Evolutionary conservation across 2,888 invertebrate species (phyloP).

Genomic region (Andrena praecox): DNA sequence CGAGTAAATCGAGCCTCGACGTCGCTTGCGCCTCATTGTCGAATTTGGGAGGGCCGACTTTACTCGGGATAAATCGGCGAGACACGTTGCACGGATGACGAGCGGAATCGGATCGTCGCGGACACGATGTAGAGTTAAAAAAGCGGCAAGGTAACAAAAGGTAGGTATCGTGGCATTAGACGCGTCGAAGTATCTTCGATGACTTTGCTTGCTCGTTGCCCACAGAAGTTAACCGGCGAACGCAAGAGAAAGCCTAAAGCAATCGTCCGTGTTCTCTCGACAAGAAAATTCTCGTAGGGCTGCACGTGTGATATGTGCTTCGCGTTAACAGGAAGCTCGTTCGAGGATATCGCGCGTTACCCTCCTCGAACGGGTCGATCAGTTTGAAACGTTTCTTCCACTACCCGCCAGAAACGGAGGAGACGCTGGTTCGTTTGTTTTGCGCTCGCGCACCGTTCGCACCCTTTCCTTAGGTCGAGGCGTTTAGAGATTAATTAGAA

Average conservation of each 20-base stretch:
- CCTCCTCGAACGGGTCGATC: conserved; percentile 27
- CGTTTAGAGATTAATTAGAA: conserved; percentile 48
- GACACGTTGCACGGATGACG: neutral
- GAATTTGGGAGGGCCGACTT: conserved; percentile 4
- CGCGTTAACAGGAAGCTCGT: conserved; percentile 41
- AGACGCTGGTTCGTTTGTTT: conserved; percentile 50
- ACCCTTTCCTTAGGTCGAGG: conserved; percentile 60
- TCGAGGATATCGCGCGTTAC: conserved; percentile 50
- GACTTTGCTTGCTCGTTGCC: conserved; percentile 47
- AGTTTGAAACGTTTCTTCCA: conserved; percentile 19
- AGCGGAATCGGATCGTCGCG: conserved; percentile 1
- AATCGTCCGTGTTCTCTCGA: conserved; percentile 52
- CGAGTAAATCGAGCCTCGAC: conserved; percentile 19
- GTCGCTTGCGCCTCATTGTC: conserved; percentile 19
- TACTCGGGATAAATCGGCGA: conserved; percentile 17
- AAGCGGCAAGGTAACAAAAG: conserved; percentile 23
- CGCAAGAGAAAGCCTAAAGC: conserved; percentile 35
- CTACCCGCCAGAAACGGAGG: neutral
- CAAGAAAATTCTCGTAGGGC: conserved; percentile 58
- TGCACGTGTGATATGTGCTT: conserved; percentile 65
- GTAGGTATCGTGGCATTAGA: conserved; percentile 51
- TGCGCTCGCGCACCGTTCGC: conserved; percentile 62
- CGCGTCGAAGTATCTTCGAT: conserved; percentile 22
- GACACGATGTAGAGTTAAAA: conserved; percentile 10
- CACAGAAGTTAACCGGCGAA: conserved; percentile 34